phyloP scores from a whole-genome alignment of 1,140 invertebrate genomes.

The Subanguina moxae region DNA sequence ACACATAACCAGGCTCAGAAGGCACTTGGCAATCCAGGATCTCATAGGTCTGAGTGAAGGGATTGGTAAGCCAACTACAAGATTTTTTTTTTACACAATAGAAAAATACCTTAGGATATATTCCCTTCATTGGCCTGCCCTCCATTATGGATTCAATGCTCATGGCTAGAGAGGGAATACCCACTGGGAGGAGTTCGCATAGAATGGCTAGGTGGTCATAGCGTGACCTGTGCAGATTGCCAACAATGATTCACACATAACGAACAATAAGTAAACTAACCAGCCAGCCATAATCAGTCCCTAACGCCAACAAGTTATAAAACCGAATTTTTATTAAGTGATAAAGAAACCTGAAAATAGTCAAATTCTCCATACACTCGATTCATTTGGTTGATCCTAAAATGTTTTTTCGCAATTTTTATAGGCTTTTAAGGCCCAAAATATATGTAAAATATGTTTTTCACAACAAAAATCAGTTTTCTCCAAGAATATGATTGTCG shows the following conservation, averaged over 20 bases:
- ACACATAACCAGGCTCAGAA: conserved; percentile 25
- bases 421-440: no score
- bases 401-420: no score
- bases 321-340: not conserved
- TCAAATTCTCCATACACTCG: conserved; percentile 54
- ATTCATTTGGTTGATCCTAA: conserved; percentile 40
- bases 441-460: no score
- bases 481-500: no score
- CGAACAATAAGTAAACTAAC: conserved; percentile 8
- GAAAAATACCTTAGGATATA: not conserved
- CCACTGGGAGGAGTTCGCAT: conserved; percentile 77
- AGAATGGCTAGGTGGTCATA: conserved; percentile 88
- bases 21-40: conserved; percentile 25
- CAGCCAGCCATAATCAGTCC: conserved; percentile 57
- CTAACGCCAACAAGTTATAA: conserved; percentile 26
- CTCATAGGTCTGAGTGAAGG: conserved; percentile 29
- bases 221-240: conserved; percentile 29
- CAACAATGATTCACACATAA: no score
- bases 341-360: conserved; percentile 36
- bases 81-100: no score
- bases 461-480: no score
- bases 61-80: not conserved
- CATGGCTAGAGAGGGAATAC: conserved; percentile 71
- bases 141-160: conserved; percentile 54
- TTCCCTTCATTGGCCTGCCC: conserved; percentile 38